A percentile compares a stretch with the other conserved stretches of the same genome.
These are phyloP conservation scores for Prosapia bicincta DNA, from an alignment of 2,888 invertebrate species.

Conservation along the genomic window DNA sequence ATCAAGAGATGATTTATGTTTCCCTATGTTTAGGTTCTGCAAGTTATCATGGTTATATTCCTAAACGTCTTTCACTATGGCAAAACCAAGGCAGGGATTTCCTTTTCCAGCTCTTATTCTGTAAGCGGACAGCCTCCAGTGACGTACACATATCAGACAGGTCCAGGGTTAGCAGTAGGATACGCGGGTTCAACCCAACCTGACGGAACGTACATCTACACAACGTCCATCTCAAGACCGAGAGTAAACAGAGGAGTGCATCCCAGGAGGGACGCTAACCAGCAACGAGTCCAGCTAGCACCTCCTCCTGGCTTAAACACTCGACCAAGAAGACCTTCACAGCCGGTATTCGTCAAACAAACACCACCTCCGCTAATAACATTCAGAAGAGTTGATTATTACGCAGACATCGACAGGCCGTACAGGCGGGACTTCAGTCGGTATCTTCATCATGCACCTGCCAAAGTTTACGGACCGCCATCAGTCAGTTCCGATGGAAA, in stretches of 20 bases:
- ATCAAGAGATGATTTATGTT: too few relatives aligned
- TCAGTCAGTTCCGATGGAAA: not conserved
- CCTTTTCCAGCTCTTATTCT: not conserved
- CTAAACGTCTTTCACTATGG: not conserved
- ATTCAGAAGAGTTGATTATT: not conserved
- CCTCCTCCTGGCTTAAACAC: not conserved
- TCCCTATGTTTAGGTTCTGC: not conserved
- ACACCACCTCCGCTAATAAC: not conserved
- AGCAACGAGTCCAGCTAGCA: not conserved
- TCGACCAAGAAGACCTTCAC: not conserved
- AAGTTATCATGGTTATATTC: not conserved
- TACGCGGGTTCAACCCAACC: not conserved
- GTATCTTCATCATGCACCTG: not conserved
- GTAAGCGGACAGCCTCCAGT: not conserved
- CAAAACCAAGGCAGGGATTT: not conserved
- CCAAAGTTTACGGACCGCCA: not conserved
- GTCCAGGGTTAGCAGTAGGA: not conserved
- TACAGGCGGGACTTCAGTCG: not conserved
- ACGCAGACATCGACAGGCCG: not conserved
- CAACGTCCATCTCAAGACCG: not conserved
- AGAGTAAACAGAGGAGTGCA: not conserved
- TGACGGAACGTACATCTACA: not conserved
- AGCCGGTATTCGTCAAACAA: not conserved
- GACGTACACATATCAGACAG: constrained; percentile 5
- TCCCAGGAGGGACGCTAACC: not conserved